Conservation (phyloP, 53 echinoderm and acorn worm genomes). For the Pentamera pediparva region DNA sequence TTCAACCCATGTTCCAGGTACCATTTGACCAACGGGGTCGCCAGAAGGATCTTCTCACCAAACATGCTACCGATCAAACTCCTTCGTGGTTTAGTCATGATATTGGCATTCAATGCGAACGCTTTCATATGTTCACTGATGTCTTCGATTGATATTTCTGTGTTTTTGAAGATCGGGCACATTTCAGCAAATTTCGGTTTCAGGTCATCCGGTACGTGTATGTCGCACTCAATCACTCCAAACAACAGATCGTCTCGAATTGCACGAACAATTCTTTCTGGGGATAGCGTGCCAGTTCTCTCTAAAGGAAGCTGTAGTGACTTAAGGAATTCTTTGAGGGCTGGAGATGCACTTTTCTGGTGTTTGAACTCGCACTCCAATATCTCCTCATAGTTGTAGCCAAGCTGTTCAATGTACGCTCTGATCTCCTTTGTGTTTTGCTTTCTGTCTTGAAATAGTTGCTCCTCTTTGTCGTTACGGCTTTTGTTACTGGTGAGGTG, state of each 20-base stretch:
- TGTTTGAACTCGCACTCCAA: conserved; percentile 21
- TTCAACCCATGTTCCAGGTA: conserved; percentile 36
- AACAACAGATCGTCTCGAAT: conserved; percentile 31
- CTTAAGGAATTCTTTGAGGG: neutral
- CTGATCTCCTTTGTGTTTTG: neutral
- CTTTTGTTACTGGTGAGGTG: conserved; percentile 13
- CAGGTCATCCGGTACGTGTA: conserved; percentile 27
- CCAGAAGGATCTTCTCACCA: conserved; percentile 29
- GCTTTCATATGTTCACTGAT: conserved; percentile 38
- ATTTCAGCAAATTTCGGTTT: conserved; percentile 35
- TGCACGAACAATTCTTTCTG: neutral
- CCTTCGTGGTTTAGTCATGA: conserved; percentile 24
- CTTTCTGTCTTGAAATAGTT: neutral
- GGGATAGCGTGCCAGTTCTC: neutral
- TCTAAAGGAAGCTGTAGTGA: neutral
- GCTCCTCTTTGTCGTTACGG: neutral
- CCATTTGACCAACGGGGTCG: conserved; percentile 37
- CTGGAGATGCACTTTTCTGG: neutral
- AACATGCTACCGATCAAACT: conserved; percentile 48
- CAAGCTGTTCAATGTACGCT: neutral
- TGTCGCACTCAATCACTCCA: conserved; percentile 46
- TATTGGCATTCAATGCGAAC: neutral
- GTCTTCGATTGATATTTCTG: conserved; percentile 16
- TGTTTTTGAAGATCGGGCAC: conserved; percentile 45
- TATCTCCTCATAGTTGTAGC: neutral